Percentiles rank a stretch among this genome's conserved stretches.
phyloP scores from a whole-genome alignment of 2,113 vertebrate genomes.

The Isurus oxyrinchus region DNA sequence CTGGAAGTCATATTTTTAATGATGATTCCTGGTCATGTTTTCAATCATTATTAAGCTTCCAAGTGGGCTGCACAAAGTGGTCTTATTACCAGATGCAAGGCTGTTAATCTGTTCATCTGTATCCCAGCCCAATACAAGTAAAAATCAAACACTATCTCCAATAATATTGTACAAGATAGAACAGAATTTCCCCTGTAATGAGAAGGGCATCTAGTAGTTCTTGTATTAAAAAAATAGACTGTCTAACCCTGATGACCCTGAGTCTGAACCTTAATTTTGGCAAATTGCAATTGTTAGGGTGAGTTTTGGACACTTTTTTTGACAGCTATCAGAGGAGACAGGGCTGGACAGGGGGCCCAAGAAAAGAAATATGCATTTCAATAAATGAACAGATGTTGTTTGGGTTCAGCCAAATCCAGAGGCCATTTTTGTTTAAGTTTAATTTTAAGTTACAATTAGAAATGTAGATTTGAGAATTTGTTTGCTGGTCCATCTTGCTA shows the following conservation, averaged over 20 bases:
- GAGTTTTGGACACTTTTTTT: neutral
- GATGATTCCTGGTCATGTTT: conserved; percentile 36
- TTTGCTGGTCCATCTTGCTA: neutral
- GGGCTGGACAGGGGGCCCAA: too few relatives aligned
- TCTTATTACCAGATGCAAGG: conserved; percentile 29
- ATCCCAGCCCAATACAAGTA: neutral
- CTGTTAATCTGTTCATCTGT: conserved; percentile 17
- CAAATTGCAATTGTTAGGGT: neutral
- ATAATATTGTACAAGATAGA: neutral
- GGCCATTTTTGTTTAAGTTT: neutral
- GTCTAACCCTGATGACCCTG: neutral
- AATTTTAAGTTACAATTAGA: neutral
- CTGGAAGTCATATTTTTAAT: conserved; percentile 36
- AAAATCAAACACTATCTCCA: neutral
- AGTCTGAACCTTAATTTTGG: neutral
- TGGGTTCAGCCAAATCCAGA: neutral
- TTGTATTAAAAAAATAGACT: neutral
- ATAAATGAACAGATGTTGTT: neutral
- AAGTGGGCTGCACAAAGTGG: conserved; percentile 31
- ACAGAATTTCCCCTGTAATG: neutral
- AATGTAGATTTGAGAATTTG: neutral
- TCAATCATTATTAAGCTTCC: conserved; percentile 35
- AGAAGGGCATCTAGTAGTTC: neutral
- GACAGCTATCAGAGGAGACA: neutral
- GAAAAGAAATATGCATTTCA: neutral